These are phyloP conservation scores for Drosophila erecta DNA, from an alignment of 1,140 invertebrate genomes.

Conservation along the genomic window DNA sequence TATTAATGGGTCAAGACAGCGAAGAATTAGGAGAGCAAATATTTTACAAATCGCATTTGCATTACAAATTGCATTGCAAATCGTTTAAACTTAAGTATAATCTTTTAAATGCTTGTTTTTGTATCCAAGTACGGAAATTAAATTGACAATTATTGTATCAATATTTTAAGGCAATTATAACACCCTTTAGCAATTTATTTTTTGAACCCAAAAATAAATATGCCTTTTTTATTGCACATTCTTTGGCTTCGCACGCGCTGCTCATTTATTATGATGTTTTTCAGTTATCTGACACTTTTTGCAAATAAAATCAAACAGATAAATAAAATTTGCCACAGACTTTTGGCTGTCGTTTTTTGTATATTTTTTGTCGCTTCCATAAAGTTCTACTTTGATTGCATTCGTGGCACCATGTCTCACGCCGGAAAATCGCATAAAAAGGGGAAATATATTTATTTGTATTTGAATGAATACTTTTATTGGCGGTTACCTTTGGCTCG, in stretches of 20 bases:
- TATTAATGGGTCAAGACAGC: constrained; percentile 30
- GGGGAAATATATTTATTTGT: constrained; percentile 45
- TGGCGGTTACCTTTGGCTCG: constrained; percentile 67
- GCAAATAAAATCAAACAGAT: constrained; percentile 65
- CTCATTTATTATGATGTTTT: constrained; percentile 45
- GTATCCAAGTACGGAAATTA: no score
- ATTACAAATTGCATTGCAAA: not conserved
- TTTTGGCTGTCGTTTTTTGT: constrained; percentile 34
- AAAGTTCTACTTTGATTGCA: constrained; percentile 52
- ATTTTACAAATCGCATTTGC: no score
- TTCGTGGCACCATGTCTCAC: constrained; percentile 33
- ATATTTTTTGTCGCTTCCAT: constrained; percentile 23
- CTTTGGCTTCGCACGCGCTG: not conserved
- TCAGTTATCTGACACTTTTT: constrained; percentile 38
- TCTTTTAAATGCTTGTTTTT: not conserved
- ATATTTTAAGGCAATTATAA: not conserved
- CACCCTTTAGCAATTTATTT: not conserved
- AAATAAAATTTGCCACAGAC: constrained; percentile 65
- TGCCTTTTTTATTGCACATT: not conserved
- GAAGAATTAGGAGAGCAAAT: constrained; percentile 4
- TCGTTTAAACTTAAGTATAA: not conserved
- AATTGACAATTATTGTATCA: not conserved
- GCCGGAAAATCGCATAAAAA: constrained; percentile 47
- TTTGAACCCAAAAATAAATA: not conserved
- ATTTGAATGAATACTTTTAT: constrained; percentile 70